A percentile compares a stretch with the other conserved stretches of the same genome.
These are phyloP conservation scores for Nysson spinosus DNA, from an alignment of 2,888 invertebrate genomes.

Conservation along the genomic window DNA sequence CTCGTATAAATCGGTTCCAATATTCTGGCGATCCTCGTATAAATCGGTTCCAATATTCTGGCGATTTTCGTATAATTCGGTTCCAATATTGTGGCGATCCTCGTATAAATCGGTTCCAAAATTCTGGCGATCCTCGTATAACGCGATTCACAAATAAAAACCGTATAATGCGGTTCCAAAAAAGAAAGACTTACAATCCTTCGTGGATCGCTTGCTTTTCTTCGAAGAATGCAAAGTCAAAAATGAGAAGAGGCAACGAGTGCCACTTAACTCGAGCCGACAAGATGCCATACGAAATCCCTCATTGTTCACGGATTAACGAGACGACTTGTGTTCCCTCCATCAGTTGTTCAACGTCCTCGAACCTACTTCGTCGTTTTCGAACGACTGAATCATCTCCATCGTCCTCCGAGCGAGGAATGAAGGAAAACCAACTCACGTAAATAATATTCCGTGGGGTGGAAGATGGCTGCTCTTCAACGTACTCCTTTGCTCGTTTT, in stretches of 20 bases:
- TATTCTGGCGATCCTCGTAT: too few relatives aligned
- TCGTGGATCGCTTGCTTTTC: conserved; percentile 24
- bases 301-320: conserved; percentile 71
- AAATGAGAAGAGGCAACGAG: conserved; percentile 44
- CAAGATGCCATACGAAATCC: conserved; percentile 52
- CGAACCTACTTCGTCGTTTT: conserved; percentile 38
- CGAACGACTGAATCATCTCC: conserved; percentile 50
- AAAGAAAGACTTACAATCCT: conserved; percentile 19
- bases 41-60: too few relatives aligned
- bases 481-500: conserved; percentile 28
- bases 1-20: too few relatives aligned
- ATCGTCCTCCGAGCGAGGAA: conserved; percentile 19
- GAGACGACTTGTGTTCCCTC: conserved; percentile 48
- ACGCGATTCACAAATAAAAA: not conserved
- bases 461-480: conserved; percentile 39
- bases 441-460: conserved; percentile 51
- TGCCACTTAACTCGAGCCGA: conserved; percentile 56
- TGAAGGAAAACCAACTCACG: conserved; percentile 46
- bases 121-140: too few relatives aligned
- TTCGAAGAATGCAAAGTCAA: conserved; percentile 27
- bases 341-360: conserved; percentile 34
- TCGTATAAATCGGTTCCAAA: too few relatives aligned
- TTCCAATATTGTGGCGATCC: too few relatives aligned
- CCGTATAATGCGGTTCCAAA: conserved; percentile 11
- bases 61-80: too few relatives aligned